Evolutionary conservation across 2,113 vertebrate genomes (phyloP).

Genomic region (Podarcis raffonei): DNA sequence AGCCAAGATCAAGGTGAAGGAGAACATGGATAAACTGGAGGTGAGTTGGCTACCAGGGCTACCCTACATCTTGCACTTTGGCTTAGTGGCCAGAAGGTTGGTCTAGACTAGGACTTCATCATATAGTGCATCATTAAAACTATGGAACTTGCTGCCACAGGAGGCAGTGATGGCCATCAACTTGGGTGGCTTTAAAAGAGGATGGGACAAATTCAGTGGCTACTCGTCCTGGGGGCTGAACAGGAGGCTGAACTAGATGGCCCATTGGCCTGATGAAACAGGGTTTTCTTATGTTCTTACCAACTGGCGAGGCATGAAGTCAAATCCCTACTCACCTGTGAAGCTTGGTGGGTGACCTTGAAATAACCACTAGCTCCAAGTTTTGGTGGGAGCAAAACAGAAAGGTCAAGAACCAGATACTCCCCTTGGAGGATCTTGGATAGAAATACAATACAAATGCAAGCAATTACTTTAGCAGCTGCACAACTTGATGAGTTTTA

Average conservation of each 20-base stretch:
- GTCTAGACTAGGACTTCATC: neutral
- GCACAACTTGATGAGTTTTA: neutral
- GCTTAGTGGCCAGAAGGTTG: neutral
- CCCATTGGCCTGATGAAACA: too few species aligned
- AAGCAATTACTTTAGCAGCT: neutral
- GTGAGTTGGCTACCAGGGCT: constrained; percentile 66
- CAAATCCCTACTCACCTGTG: neutral
- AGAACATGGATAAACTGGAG: constrained; percentile 85
- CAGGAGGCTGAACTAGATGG: too few species aligned
- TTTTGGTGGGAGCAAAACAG: neutral
- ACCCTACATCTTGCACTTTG: too few species aligned
- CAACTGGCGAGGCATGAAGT: neutral
- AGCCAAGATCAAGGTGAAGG: constrained; percentile 87
- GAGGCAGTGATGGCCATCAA: too few species aligned
- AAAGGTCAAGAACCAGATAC: neutral
- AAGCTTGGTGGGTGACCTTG: neutral
- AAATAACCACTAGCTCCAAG: neutral
- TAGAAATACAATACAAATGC: neutral
- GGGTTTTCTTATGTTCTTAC: too few species aligned
- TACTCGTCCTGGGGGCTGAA: too few species aligned
- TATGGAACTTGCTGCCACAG: too few species aligned
- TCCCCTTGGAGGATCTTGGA: neutral
- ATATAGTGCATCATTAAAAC: too few species aligned
- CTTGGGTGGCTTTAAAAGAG: too few species aligned
- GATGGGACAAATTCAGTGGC: too few species aligned